Percentiles rank a stretch among this genome's conserved stretches.
phyloP scores from a whole-genome alignment of 2,113 vertebrate genomes.

The western clawed frog (Xenopus tropicalis) region DNA sequence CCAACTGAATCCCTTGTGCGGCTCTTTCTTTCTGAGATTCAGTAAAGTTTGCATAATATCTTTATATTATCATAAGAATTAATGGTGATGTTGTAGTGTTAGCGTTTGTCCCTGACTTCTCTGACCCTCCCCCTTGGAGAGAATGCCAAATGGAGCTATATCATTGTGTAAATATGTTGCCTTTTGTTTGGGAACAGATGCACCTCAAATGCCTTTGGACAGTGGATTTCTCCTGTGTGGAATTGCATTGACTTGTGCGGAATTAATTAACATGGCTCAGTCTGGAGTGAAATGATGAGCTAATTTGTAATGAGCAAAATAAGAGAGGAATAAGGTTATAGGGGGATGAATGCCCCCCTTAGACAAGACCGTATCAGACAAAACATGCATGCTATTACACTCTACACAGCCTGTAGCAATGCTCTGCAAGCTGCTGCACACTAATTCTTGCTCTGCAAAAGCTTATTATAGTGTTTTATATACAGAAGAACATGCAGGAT shows the following conservation, averaged over 20 bases:
- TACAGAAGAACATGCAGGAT: too few relatives aligned
- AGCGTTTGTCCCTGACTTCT: constrained; percentile 16
- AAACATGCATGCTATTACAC: constrained; percentile 2
- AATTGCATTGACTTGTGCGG: constrained; percentile 20
- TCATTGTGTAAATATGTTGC: constrained; percentile 41
- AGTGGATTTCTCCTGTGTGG: constrained; percentile 38
- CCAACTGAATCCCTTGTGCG: too few relatives aligned
- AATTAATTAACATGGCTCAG: constrained; percentile 34
- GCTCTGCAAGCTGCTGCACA: constrained; percentile 9
- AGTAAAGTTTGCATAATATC: too few relatives aligned
- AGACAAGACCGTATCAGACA: constrained; percentile 24
- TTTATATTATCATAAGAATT: neutral
- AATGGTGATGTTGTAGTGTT: constrained; percentile 31
- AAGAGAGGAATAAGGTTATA: constrained; percentile 34
- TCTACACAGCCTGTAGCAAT: constrained; percentile 6
- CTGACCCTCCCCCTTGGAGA: constrained; percentile 21
- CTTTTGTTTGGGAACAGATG: constrained; percentile 43
- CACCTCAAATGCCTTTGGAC: constrained; percentile 39
- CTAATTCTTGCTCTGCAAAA: neutral
- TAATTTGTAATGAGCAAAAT: constrained; percentile 36
- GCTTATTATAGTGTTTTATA: too few relatives aligned
- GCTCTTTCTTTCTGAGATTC: too few relatives aligned
- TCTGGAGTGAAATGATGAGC: constrained; percentile 24
- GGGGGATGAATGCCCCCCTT: constrained; percentile 27
- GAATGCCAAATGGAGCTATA: constrained; percentile 31